Evolutionary conservation across 1,140 invertebrate species (phyloP).

Genomic region (Zaprionus taronus): DNA sequence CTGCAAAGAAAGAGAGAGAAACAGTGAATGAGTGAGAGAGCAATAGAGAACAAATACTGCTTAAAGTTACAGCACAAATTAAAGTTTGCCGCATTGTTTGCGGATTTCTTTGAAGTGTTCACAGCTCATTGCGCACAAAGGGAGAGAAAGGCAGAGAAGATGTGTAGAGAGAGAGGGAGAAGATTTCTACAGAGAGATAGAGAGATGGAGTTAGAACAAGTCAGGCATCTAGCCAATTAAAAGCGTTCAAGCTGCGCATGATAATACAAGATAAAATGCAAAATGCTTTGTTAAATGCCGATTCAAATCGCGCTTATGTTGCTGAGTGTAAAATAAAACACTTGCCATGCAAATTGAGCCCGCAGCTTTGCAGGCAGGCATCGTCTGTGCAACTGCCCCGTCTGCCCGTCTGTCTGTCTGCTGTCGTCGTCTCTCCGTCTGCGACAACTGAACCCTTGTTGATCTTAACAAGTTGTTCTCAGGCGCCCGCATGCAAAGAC

Average conservation of each 20-base stretch:
- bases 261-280: slow-evolving; percentile 31
- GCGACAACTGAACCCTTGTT: slow-evolving; percentile 27
- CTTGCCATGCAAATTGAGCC: slow-evolving; percentile 21
- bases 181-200: neutral
- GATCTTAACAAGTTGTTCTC: slow-evolving; percentile 23
- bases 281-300: slow-evolving; percentile 34
- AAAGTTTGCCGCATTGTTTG: slow-evolving; percentile 9
- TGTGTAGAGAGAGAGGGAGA: neutral
- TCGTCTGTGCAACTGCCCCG: neutral
- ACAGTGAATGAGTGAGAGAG: neutral
- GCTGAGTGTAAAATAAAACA: slow-evolving; percentile 35
- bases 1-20: slow-evolving; percentile 22
- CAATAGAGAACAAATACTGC: neutral
- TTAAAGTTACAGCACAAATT: neutral
- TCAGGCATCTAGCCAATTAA: neutral
- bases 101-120: slow-evolving; percentile 17
- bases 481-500: slow-evolving; percentile 8
- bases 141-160: neutral
- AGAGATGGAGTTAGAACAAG: neutral
- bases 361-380: neutral
- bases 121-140: slow-evolving; percentile 17
- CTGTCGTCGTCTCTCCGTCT: neutral
- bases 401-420: neutral
- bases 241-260: neutral
- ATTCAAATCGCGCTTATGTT: slow-evolving; percentile 23